Base-by-base conservation (phyloP, 1,140 invertebrate genomes). In the Harpegnathos saltator region DNA sequence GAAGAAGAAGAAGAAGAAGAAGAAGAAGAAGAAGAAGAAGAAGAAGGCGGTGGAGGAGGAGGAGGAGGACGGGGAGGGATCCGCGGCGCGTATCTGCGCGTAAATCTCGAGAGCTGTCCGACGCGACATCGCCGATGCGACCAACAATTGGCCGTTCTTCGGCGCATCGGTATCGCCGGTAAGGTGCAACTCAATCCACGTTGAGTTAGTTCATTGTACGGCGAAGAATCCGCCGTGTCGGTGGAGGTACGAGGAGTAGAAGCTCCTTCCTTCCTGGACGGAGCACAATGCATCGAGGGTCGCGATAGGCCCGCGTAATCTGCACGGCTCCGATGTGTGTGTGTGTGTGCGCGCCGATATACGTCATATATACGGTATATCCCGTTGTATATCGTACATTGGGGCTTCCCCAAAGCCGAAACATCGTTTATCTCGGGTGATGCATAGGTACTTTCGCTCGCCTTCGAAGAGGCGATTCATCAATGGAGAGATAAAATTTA, bases 71-170 rank as follows among this genome's bases (percentile, higher is more conserved):
- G 66, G 83, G 71, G 61, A 72, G 69, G n/a, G 38, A 65, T 15
- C 52, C 48, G 17, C 17, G 38, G 19, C 48, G 12, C 14, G 68
- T 91, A 92, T 92, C 91, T 86, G 73, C 77, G 66, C 80, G 84
- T 78, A 83, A 90, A 92, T 92, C 91, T 90, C 58, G 63, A 78
- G 81, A 72, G 82, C 83, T 83, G 74, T 84, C 81, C 82, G 69
- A 38, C 62, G 61, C 81, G 48, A 63, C 68, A 22, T 87, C 50
- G 50, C 74, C 44, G 24, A 59, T 80, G 73, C 72, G 56, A 58
- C 74, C 74, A 86, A 87, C 85, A 81, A 85, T 87, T 82, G 85
- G 48, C 68, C 80, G 74, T 85, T 90, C 72, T 89, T 84, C 61
- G 81, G 65, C 89, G 90, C 68, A 88, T 91, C 88, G 63, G 26